A percentile compares a stretch with the other conserved stretches of the same genome.
Evolutionary conservation across 2,797 vertebrate species (phyloP).

Genomic region (Limosa lapponica): DNA sequence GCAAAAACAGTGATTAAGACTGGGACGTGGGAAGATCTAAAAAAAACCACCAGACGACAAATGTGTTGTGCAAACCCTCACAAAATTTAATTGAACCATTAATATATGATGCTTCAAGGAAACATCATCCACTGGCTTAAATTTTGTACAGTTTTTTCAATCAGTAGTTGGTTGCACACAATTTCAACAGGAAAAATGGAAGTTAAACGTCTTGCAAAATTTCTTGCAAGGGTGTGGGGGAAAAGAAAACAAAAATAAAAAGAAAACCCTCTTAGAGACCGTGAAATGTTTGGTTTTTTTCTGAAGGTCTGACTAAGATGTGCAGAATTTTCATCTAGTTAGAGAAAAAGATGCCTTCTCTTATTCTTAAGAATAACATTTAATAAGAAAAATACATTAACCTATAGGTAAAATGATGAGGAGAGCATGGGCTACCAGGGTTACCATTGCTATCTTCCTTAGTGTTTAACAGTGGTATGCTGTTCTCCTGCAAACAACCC

Average conservation of each 20-base stretch:
- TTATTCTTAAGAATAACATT: no score
- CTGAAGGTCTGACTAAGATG: neutral
- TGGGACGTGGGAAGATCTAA: rapidly evolving
- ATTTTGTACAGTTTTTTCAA: neutral
- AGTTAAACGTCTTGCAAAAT: neutral
- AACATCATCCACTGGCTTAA: neutral
- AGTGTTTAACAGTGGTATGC: no score
- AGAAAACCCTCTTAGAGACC: neutral
- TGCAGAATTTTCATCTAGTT: neutral
- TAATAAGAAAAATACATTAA: no score
- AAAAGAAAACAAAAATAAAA: no score
- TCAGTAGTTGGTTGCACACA: neutral
- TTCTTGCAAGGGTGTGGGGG: neutral
- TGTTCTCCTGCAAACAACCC: no score
- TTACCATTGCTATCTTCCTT: no score
- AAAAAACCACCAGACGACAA: neutral
- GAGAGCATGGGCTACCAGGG: no score
- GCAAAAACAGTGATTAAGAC: neutral
- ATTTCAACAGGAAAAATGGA: neutral
- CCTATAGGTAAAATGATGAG: no score
- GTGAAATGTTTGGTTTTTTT: neutral
- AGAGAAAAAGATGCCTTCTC: no score
- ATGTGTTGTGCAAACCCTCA: neutral
- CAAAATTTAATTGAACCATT: neutral
- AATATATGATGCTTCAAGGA: neutral